Evolutionary conservation across 2,888 invertebrate genomes (phyloP).

Genomic region (Caradrina clavipalpis): DNA sequence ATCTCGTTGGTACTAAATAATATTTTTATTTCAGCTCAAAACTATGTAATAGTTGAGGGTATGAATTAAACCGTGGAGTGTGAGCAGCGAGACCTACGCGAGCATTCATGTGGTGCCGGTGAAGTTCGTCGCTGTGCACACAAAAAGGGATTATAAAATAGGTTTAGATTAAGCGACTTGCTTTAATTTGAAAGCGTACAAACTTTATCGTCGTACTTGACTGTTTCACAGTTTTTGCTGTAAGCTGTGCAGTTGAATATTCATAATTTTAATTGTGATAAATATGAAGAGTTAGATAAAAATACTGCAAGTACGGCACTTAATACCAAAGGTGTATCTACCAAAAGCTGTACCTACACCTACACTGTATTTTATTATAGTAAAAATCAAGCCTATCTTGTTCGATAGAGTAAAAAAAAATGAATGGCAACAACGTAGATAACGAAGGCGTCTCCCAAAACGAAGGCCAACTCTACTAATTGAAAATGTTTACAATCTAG

Average conservation of each 20-base stretch:
- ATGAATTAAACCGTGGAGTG: conserved; percentile 13
- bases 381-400: neutral
- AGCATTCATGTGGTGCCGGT: conserved; percentile 5
- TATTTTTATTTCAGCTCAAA: conserved; percentile 11
- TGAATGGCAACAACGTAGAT: conserved; percentile 3
- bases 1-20: conserved; percentile 19
- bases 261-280: no score
- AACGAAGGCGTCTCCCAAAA: neutral
- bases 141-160: conserved; percentile 3
- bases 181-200: conserved; percentile 18
- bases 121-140: conserved; percentile 6
- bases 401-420: neutral
- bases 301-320: no score
- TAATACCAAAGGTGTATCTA: no score
- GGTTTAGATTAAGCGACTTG: conserved; percentile 7
- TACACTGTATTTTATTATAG: no score
- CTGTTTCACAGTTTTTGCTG: neutral
- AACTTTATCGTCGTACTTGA: conserved; percentile 2
- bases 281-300: no score
- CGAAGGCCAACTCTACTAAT: no score
- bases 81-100: neutral
- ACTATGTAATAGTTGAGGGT: conserved; percentile 9
- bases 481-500: no score
- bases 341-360: no score
- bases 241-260: neutral